These are phyloP conservation scores for Ammodytes dubius DNA, from an alignment of 2,113 vertebrate species.

Conservation along the genomic window DNA sequence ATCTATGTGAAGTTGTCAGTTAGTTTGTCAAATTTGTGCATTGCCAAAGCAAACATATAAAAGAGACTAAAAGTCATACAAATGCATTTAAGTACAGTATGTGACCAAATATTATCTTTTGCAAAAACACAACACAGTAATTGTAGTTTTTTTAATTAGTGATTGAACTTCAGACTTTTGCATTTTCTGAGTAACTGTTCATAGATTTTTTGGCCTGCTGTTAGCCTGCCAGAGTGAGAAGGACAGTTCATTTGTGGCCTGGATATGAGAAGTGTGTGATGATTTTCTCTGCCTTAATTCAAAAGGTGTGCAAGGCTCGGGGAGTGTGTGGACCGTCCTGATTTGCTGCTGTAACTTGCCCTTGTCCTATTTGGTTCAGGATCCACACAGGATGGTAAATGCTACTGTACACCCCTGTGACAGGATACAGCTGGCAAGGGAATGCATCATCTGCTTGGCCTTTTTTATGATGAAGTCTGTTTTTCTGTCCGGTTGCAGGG, in stretches of 20 bases:
- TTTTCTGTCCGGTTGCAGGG: background rate
- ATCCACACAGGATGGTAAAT: background rate
- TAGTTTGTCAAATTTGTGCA: background rate
- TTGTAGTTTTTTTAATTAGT: background rate
- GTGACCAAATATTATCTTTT: background rate
- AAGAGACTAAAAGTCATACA: background rate
- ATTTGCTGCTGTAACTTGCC: background rate
- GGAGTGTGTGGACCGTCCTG: background rate
- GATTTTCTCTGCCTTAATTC: slow-evolving; percentile 7
- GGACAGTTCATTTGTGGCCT: background rate
- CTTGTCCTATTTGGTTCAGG: background rate
- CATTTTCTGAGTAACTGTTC: background rate
- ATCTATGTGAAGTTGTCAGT: background rate
- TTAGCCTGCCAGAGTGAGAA: background rate
- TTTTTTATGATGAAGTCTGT: background rate
- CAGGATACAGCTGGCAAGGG: background rate
- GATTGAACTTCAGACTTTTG: background rate
- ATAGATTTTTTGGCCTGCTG: background rate
- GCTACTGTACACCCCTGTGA: background rate
- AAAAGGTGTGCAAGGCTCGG: background rate
- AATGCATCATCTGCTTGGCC: background rate
- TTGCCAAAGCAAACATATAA: background rate
- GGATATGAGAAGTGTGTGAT: background rate
- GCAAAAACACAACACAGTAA: background rate
- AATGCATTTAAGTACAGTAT: background rate